A percentile compares a stretch with the other conserved stretches of the same genome.
These are phyloP conservation scores for Bettongia penicillata DNA, from an alignment of 2,113 vertebrate genomes.

Conservation along the genomic window DNA sequence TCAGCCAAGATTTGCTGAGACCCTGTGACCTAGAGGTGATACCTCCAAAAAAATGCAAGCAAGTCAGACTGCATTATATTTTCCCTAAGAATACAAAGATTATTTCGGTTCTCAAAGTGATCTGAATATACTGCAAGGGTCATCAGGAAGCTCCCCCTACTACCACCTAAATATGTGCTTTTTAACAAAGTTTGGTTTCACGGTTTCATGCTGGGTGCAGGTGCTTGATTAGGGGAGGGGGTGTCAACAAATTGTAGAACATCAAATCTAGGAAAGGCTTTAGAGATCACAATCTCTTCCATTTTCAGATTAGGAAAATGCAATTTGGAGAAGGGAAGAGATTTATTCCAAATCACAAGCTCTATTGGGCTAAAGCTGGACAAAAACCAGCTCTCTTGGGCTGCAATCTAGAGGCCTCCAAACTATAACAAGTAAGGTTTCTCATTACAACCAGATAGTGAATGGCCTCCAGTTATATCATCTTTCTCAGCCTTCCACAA, in stretches of 20 bases:
- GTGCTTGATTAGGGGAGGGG: neutral
- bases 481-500: neutral
- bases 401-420: neutral
- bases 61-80: neutral
- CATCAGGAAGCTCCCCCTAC: neutral
- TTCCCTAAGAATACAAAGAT: conserved; percentile 23
- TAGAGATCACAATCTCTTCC: neutral
- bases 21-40: conserved; percentile 39
- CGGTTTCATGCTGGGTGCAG: neutral
- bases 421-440: neutral
- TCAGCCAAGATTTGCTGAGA: conserved; percentile 36
- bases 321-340: neutral
- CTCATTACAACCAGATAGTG: neutral
- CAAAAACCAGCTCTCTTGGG: neutral
- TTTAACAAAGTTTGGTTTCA: conserved; percentile 24
- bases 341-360: neutral
- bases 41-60: conserved; percentile 46
- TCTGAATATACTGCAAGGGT: conserved; percentile 7
- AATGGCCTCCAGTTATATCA: neutral
- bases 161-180: neutral
- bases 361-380: neutral
- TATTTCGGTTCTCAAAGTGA: neutral
- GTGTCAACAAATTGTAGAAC: neutral
- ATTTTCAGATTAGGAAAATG: neutral
- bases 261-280: neutral